Base-by-base conservation (phyloP, 2,888 invertebrate genomes). In the Drosophila formosana region DNA sequence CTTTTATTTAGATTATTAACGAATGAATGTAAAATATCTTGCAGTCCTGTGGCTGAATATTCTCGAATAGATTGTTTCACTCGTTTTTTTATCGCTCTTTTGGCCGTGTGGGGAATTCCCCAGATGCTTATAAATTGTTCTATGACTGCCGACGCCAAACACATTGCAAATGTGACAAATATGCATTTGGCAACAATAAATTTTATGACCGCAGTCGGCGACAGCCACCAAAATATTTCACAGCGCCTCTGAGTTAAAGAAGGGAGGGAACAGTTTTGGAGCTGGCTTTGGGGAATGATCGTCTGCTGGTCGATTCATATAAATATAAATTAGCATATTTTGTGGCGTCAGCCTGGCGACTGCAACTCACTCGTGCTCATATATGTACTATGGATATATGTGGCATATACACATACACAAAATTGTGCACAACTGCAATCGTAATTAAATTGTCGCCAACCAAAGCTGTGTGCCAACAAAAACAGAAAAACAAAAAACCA, bases 281-380 rank as follows among this genome's bases (percentile, higher is more conserved):
- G 61, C 25, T 41, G 37, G 37, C 67, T 67, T 18, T 41, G 47
- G 69, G 75, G 63, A 67, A 61, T 60, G 49, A 73, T 65, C 50
- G 58, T 50, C 53, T 50, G 53, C 51, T 45, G 71, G 68, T 73
- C 32, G 58, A 85, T 88, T 75, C 86, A 86, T 86, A 86, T 88
- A 88, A 83, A 85, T 85, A 88, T 86, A 86, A 86, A 86, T 86
- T 88, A 86, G 86, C 89, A 86, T 86, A 89, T 89, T 88, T 87
- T 88, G 86, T 74, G 86, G 87, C 89, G 86, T 79, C 89, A 77
- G 68, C 63, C 67, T 47, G 88, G 67, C 81, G 88, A 66, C 78
- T 70, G 74, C 69, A 69, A 45, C 63, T 39, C 43, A 70, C 53
- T 43, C 46, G 43, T 30, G 32, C 39, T 39, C 23, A 52, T 18